These are phyloP conservation scores for Neomorphus geoffroyi DNA, from an alignment of 2,797 vertebrate genomes.

Conservation along the genomic window DNA sequence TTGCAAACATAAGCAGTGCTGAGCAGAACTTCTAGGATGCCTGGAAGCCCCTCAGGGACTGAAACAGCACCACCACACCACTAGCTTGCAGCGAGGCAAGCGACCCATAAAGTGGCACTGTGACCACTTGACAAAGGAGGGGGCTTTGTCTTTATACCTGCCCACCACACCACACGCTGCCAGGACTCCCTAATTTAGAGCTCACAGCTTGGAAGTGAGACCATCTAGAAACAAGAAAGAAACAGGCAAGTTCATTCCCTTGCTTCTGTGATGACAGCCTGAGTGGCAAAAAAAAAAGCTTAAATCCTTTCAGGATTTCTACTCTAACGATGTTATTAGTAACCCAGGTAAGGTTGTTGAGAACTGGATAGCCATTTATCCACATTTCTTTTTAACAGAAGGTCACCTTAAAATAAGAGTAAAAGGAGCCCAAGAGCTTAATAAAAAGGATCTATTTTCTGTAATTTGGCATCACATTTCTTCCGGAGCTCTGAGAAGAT, in stretches of 20 bases:
- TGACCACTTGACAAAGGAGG: not conserved
- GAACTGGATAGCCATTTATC: not conserved
- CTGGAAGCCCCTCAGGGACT: not conserved
- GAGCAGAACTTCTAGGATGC: not conserved
- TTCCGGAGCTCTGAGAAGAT: slow-evolving; percentile 60
- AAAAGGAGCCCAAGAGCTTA: slow-evolving; percentile 54
- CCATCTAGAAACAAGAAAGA: not conserved
- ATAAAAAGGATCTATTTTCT: slow-evolving; percentile 69
- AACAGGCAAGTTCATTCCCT: not conserved
- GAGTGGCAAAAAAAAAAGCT: not conserved
- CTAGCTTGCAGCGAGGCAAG: not conserved
- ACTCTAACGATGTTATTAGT: not conserved
- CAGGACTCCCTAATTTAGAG: not conserved
- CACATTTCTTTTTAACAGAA: slow-evolving; percentile 12
- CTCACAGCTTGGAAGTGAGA: not conserved
- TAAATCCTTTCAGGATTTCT: not conserved
- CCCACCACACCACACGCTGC: fast-evolving
- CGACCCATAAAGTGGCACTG: not conserved
- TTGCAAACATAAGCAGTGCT: not conserved
- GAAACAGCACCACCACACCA: not conserved
- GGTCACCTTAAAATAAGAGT: slow-evolving; percentile 56
- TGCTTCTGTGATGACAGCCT: not conserved
- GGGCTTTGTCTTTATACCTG: slow-evolving; percentile 7
- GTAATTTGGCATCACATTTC: slow-evolving; percentile 67
- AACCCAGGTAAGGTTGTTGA: slow-evolving; percentile 7